Percentiles rank a stretch among this genome's conserved stretches.
phyloP scores from a whole-genome alignment of 2,113 vertebrate genomes.

The Gasterosteus aculeatus region DNA sequence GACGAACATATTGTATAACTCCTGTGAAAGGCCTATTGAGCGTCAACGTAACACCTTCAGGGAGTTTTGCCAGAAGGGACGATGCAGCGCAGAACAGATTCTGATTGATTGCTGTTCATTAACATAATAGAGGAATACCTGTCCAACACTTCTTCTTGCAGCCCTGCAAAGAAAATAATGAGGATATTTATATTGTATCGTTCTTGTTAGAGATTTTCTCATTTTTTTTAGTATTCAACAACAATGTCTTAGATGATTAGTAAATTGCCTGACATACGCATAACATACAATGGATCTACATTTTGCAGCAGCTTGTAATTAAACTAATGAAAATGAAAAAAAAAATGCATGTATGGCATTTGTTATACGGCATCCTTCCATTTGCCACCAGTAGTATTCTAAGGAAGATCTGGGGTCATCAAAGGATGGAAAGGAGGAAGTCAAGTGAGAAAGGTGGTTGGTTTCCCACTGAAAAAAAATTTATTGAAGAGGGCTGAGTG shows the following conservation, averaged over 20 bases:
- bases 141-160: background rate
- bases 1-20: background rate
- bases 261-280: background rate
- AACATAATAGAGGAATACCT: background rate
- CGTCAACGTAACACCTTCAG: background rate
- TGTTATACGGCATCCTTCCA: conserved; percentile 9
- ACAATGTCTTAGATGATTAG: conserved; percentile 16
- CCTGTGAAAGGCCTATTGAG: background rate
- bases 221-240: conserved; percentile 5
- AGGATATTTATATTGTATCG: background rate
- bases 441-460: conserved; percentile 48
- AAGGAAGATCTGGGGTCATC: conserved; percentile 41
- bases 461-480: conserved; percentile 63
- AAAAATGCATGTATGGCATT: conserved; percentile 1
- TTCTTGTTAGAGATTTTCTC: background rate
- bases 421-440: conserved; percentile 53
- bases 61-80: background rate
- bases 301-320: conserved; percentile 1
- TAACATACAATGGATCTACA: background rate
- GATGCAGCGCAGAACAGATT: background rate
- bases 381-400: conserved; percentile 47
- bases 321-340: background rate
- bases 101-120: conserved; percentile 17
- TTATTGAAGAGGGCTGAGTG: conserved; percentile 48
- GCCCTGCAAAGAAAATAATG: background rate